Conservation (phyloP, 2,113 vertebrate genomes). For the Edolisoma coerulescens region DNA sequence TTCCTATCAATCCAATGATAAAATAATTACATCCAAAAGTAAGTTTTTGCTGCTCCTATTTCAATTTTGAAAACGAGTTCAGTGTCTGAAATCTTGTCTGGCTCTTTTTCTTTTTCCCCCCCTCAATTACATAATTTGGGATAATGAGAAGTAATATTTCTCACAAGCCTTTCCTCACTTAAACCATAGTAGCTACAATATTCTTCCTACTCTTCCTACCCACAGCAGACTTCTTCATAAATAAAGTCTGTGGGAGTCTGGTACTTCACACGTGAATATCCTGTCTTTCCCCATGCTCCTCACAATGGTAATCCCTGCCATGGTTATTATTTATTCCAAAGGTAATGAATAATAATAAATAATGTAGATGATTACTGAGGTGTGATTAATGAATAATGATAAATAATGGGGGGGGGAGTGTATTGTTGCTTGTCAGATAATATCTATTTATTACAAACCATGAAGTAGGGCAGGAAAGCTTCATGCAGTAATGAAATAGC, state of each 20-base stretch:
- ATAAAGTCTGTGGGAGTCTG: background rate
- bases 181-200: background rate
- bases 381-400: slow-evolving; percentile 21
- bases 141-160: background rate
- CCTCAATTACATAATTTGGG: background rate
- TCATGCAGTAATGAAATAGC: background rate
- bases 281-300: background rate
- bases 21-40: background rate
- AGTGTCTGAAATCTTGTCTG: background rate
- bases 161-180: background rate
- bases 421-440: background rate
- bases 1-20: background rate
- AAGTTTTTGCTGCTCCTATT: background rate
- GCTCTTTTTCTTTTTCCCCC: fast-evolving
- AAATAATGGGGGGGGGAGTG: background rate
- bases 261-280: background rate
- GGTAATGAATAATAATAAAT: slow-evolving; percentile 12
- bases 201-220: background rate
- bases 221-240: background rate
- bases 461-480: background rate
- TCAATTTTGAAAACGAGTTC: background rate
- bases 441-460: background rate
- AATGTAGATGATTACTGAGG: background rate
- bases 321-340: background rate
- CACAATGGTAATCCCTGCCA: background rate